Evolutionary conservation across 2,113 vertebrate genomes (phyloP).

Genomic region (Coregonus clupeaformis): DNA sequence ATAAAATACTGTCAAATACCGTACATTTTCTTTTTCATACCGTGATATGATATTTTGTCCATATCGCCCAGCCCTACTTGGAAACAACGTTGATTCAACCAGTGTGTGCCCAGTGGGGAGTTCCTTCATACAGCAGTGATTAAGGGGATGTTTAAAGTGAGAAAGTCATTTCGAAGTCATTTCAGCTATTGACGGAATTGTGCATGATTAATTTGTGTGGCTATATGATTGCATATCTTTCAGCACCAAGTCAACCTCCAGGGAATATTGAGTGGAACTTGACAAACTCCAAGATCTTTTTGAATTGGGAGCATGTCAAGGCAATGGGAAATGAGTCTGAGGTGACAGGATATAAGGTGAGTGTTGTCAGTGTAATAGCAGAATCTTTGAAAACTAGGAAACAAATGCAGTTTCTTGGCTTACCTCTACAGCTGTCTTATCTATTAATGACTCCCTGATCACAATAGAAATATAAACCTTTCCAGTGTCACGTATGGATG

Average conservation of each 20-base stretch:
- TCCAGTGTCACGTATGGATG: constrained; percentile 53
- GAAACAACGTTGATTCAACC: no score
- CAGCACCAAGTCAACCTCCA: constrained; percentile 85
- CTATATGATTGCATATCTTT: constrained; percentile 33
- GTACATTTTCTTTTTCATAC: no score
- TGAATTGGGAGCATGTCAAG: constrained; percentile 90
- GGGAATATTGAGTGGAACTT: constrained; percentile 86
- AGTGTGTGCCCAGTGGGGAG: no score
- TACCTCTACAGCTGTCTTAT: constrained; percentile 50
- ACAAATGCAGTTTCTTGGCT: constrained; percentile 37
- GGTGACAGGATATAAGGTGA: constrained; percentile 89
- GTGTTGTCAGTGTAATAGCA: constrained; percentile 46
- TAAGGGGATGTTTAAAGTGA: no score
- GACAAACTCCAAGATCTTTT: constrained; percentile 85
- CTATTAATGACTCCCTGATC: constrained; percentile 55
- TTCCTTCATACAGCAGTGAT: no score
- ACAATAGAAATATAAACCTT: constrained; percentile 50
- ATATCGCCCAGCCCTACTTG: no score
- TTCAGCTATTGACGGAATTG: no score
- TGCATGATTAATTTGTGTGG: no score
- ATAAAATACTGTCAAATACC: no score
- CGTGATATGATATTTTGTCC: no score
- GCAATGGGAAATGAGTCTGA: constrained; percentile 90
- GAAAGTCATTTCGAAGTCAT: no score
- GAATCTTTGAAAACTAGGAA: constrained; percentile 35